Conservation (phyloP, 2,888 invertebrate genomes). For the Coelinius sp. region DNA sequence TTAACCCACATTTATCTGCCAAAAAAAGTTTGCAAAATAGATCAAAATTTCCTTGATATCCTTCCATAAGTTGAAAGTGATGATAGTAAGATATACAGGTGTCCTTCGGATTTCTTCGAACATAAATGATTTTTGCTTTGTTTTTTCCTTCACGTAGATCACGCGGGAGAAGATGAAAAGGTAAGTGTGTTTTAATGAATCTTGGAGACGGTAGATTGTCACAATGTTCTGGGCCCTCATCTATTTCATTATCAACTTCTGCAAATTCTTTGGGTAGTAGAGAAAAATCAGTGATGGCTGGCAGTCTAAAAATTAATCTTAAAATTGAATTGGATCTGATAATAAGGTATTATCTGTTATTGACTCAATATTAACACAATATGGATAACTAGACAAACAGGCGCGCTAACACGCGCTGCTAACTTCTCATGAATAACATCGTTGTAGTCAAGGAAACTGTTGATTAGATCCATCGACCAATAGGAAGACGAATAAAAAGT, state of each 20-base stretch:
- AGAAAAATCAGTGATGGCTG: not conserved
- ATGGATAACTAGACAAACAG: no score
- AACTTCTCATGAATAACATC: no score
- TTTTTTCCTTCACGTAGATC: not conserved
- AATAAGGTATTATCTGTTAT: not conserved
- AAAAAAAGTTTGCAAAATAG: not conserved
- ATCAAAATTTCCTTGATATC: not conserved
- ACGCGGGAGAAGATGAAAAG: not conserved
- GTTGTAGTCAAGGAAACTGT: no score
- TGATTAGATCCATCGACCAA: no score
- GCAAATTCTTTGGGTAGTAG: not conserved
- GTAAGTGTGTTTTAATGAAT: not conserved
- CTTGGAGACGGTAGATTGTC: not conserved
- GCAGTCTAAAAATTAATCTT: not conserved
- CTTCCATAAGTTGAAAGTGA: not conserved
- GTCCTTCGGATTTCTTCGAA: not conserved
- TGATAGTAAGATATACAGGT: not conserved
- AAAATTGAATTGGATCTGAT: not conserved
- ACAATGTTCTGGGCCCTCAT: not conserved
- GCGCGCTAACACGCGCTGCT: no score
- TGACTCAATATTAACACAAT: not conserved
- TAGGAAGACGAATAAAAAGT: no score
- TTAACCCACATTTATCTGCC: not conserved
- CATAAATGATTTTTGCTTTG: constrained; percentile 38
- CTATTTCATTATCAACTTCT: not conserved